A percentile compares a stretch with the other conserved stretches of the same genome.
phyloP scores from a whole-genome alignment of 2,888 invertebrate species.

The Notodonta dromedarius region DNA sequence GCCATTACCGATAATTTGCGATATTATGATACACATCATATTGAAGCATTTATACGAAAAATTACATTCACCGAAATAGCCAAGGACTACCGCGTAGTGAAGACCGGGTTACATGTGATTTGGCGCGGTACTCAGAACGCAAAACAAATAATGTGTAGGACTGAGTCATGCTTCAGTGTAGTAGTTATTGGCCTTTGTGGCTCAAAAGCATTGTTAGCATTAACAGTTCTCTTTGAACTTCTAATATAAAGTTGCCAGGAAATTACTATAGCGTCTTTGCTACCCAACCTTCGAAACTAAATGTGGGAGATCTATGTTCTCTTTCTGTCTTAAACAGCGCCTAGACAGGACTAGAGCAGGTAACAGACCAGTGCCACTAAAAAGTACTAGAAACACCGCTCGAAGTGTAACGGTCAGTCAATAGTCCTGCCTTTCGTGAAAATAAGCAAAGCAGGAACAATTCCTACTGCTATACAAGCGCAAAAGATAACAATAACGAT shows the following conservation, averaged over 20 bases:
- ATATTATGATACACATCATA: background rate
- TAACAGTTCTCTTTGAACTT: background rate
- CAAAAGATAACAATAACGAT: background rate
- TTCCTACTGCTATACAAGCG: background rate
- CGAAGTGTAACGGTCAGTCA: no score
- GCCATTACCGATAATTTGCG: background rate
- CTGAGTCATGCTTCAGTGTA: slow-evolving; percentile 22
- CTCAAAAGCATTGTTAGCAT: slow-evolving; percentile 1
- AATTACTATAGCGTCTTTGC: background rate
- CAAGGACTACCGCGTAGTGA: slow-evolving; percentile 26
- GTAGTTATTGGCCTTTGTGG: background rate
- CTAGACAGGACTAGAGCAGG: no score
- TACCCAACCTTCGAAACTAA: no score
- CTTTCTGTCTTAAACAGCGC: no score
- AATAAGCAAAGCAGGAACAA: background rate
- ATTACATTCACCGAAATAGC: background rate
- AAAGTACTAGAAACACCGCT: no score
- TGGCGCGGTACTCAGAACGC: slow-evolving; percentile 26
- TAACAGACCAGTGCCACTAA: no score
- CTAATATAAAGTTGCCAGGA: background rate
- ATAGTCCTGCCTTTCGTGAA: no score
- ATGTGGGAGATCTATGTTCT: no score
- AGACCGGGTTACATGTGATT: slow-evolving; percentile 18
- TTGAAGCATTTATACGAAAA: background rate
- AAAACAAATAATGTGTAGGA: slow-evolving; percentile 28